Percentiles rank a stretch among this genome's conserved stretches.
Conservation (phyloP, 2,797 vertebrate genomes). For the Gambelia wislizenii region DNA sequence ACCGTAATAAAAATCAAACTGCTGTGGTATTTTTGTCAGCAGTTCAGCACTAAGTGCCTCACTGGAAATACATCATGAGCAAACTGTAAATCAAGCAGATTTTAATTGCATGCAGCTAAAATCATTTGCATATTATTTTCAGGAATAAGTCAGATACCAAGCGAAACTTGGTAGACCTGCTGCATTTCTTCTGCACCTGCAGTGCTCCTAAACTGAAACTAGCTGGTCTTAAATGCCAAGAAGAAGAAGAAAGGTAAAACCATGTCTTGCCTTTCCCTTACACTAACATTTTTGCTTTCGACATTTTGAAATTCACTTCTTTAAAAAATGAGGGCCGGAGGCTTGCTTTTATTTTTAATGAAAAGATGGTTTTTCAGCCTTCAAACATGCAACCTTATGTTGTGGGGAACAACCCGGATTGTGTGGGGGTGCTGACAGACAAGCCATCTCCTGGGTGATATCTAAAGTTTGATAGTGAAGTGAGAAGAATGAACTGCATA, state of each 20-base stretch:
- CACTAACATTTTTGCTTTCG: background rate
- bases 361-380: background rate
- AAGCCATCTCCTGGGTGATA: background rate
- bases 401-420: background rate
- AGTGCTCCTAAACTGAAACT: background rate
- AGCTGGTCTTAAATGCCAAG: background rate
- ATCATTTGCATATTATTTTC: slow-evolving; percentile 34
- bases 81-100: slow-evolving; percentile 28
- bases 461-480: background rate
- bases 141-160: background rate
- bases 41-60: background rate
- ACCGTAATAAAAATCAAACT: slow-evolving; percentile 21
- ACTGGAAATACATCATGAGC: slow-evolving; percentile 19
- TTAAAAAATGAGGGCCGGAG: background rate
- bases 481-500: background rate
- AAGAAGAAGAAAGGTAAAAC: background rate
- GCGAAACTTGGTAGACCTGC: background rate
- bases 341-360: background rate
- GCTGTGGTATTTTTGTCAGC: slow-evolving; percentile 7
- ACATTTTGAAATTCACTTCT: background rate
- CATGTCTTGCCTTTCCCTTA: background rate
- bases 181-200: slow-evolving; percentile 8
- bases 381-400: background rate
- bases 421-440: background rate
- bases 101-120: slow-evolving; percentile 31